Percentiles rank a stretch among this genome's conserved stretches.
These are phyloP conservation scores for Wiebesia pumilae DNA, from an alignment of 1,140 invertebrate genomes.

Conservation along the genomic window DNA sequence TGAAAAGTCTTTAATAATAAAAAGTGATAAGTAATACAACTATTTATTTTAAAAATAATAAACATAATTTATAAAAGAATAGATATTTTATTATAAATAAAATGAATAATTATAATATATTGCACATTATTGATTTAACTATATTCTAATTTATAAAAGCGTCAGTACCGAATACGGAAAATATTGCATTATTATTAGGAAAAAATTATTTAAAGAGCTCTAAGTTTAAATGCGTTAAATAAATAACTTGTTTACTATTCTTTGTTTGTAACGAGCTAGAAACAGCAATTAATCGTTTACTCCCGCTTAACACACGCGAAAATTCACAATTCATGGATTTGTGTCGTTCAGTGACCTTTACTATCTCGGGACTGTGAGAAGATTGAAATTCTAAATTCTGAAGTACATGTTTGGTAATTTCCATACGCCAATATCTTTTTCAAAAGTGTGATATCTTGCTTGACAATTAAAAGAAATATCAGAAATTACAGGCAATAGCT, in stretches of 20 bases:
- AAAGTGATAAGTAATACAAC: too few relatives aligned
- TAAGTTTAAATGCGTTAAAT: not conserved
- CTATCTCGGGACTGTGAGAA: not conserved
- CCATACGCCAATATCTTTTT: not conserved
- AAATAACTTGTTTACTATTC: not conserved
- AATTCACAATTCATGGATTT: constrained; percentile 3
- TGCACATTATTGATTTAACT: too few relatives aligned
- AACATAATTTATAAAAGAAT: too few relatives aligned
- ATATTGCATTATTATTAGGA: not conserved
- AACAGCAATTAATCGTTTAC: not conserved
- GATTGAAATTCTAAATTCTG: not conserved
- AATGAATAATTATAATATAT: too few relatives aligned
- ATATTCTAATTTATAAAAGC: not conserved
- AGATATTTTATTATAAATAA: too few relatives aligned
- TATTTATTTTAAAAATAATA: too few relatives aligned
- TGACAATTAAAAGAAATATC: not conserved
- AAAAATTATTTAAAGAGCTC: not conserved
- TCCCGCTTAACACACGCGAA: not conserved
- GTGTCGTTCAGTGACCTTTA: not conserved
- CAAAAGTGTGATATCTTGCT: not conserved
- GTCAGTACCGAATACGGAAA: not conserved
- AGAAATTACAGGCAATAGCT: not conserved
- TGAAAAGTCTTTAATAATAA: too few relatives aligned
- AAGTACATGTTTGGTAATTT: not conserved
- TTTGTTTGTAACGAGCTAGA: constrained; percentile 1